Evolutionary conservation across 2,888 invertebrate species (phyloP).

Genomic region (Cantharis rufa): DNA sequence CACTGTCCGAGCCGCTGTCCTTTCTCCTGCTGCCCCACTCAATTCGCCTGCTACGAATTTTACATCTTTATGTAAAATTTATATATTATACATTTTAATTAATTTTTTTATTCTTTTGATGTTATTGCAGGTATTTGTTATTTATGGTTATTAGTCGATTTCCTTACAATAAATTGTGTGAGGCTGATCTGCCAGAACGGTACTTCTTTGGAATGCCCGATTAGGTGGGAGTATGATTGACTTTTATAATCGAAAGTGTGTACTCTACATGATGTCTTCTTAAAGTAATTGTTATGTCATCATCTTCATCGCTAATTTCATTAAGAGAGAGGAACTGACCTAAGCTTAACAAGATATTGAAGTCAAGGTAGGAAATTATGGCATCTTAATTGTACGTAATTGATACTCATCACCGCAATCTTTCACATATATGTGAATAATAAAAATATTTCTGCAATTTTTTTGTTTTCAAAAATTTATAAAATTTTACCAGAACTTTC

Average conservation of each 20-base stretch:
- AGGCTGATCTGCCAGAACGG: background rate
- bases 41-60: constrained; percentile 18
- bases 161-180: background rate
- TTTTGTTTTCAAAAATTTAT: background rate
- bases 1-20: constrained; percentile 28
- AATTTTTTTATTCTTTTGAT: background rate
- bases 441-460: background rate
- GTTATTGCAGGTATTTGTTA: background rate
- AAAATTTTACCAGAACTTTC: background rate
- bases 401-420: background rate
- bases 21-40: constrained; percentile 38
- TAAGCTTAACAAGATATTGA: constrained; percentile 8
- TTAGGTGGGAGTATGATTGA: background rate
- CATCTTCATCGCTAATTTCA: background rate
- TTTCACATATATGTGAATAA: background rate
- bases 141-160: background rate
- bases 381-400: background rate
- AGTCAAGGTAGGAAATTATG: constrained; percentile 7
- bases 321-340: constrained; percentile 17
- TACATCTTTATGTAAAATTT: constrained; percentile 7
- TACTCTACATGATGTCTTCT: background rate
- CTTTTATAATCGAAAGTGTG: background rate
- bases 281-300: background rate
- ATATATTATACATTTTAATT: background rate
- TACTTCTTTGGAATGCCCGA: background rate